Percentiles rank a stretch among this genome's conserved stretches.
These are phyloP conservation scores for Colossoma macropomum DNA, from an alignment of 2,113 vertebrate species.

Conservation along the genomic window DNA sequence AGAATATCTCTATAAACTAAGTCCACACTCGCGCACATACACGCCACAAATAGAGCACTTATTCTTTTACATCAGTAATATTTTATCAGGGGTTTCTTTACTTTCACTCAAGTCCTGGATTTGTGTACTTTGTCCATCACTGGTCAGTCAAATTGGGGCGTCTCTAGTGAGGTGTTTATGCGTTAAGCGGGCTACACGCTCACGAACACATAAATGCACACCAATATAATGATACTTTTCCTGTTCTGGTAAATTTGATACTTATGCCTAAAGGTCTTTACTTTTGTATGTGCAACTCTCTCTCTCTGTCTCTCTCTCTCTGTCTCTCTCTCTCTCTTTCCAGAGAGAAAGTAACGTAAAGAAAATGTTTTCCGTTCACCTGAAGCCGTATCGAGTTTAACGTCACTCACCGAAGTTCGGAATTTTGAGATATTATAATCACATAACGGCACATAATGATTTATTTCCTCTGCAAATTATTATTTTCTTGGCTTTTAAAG, in stretches of 20 bases:
- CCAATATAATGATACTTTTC: constrained; percentile 70
- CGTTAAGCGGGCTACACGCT: not conserved
- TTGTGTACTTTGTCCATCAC: too few species aligned
- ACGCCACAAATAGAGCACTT: too few species aligned
- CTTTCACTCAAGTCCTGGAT: too few species aligned
- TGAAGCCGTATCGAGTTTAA: constrained; percentile 14
- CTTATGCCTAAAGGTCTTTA: constrained; percentile 61
- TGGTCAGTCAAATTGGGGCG: too few species aligned
- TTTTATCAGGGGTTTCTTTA: too few species aligned
- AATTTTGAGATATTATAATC: constrained; percentile 11
- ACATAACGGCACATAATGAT: constrained; percentile 1
- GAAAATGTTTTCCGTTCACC: not conserved
- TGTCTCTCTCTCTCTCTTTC: too few species aligned
- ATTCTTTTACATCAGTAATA: too few species aligned
- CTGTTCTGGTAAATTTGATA: constrained; percentile 68
- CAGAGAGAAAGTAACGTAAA: not conserved
- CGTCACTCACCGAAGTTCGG: not conserved
- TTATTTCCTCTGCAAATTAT: constrained; percentile 16
- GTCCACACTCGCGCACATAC: too few species aligned
- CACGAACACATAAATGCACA: constrained; percentile 22
- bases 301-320: too few species aligned
- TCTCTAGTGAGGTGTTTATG: constrained; percentile 58
- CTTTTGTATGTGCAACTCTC: not conserved
- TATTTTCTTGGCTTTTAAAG: constrained; percentile 8
- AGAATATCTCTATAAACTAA: too few species aligned